phyloP scores from a whole-genome alignment of 2,113 vertebrate genomes.

The Platycercus adscitus region DNA sequence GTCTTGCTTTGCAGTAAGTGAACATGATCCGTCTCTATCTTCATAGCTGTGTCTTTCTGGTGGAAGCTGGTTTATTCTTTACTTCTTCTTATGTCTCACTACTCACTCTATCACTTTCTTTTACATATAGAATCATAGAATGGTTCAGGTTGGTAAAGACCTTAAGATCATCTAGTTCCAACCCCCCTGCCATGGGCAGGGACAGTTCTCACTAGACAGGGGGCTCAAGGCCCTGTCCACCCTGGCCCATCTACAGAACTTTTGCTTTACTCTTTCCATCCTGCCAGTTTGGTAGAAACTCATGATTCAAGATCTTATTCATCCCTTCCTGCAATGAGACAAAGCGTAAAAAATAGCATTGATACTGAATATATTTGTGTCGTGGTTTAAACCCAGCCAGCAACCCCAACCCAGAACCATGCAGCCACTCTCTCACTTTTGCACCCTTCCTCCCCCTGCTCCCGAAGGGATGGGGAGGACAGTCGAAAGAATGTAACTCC shows the following conservation, averaged over 20 bases:
- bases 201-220: neutral
- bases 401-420: too few relatives aligned
- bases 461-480: too few relatives aligned
- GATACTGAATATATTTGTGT: neutral
- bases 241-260: neutral
- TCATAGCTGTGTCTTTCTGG: neutral
- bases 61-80: neutral
- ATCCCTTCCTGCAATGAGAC: neutral
- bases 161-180: neutral
- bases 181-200: neutral
- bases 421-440: too few relatives aligned
- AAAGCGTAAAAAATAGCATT: neutral
- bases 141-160: neutral
- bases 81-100: neutral
- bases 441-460: too few relatives aligned
- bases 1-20: neutral
- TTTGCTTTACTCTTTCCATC: neutral
- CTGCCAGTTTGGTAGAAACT: neutral
- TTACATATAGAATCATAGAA: neutral
- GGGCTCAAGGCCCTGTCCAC: neutral
- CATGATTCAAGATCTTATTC: neutral
- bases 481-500: too few relatives aligned
- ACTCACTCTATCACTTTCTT: neutral
- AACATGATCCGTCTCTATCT: neutral
- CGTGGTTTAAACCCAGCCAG: too few relatives aligned